Evolutionary conservation across 2,888 invertebrate genomes (phyloP), one percentile per base, ranked within the genome.

Genomic region (Heliothis peltigera): DNA sequence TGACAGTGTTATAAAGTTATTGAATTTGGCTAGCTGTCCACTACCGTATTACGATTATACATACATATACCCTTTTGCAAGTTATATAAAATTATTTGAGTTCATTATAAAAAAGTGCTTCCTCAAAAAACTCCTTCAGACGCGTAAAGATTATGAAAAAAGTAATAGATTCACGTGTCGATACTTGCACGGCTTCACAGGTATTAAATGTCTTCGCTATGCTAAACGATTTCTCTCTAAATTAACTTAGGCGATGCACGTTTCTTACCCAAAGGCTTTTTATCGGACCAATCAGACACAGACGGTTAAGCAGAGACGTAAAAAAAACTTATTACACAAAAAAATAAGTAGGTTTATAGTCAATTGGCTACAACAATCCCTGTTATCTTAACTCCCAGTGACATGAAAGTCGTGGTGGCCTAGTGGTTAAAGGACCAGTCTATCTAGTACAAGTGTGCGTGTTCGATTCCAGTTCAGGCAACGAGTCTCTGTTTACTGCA

Each of bases 131-230:
- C 21, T 52, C 8, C 44, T 52, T 21, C 32, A 6, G 22, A 10
- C 35, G 17, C 8, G 12, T 43, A 58, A 43, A 58, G 58, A 69
- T 69, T 70, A 75, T 52, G 15, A 52, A 35, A 35, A 53, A n/a
- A 46, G 75, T 54, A 44, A 55, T 15, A 59, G 32, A 59, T 35
- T 64, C 75, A 72, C 66, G 66, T 70, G 70, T 42, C 25, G n/a
- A 52, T 8, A 49, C 28, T 73, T 75, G 39, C 48, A 64, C 10
- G 75, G 75, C 72, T 73, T 75, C 70, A 4, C 18, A 8, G 43
- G 55, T 44, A 64, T 70, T 64, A 59, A 55, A 69, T 52, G 70
- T 70, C 70, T 75, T 64, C 55, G 53, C 49, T 72, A 64, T 53
- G 43, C 44, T 48, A 53, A 59, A 72, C 25, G 47, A 75, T 59